Base-by-base conservation (phyloP, 2,113 vertebrate species). In the Rhizomys pruinosus region DNA sequence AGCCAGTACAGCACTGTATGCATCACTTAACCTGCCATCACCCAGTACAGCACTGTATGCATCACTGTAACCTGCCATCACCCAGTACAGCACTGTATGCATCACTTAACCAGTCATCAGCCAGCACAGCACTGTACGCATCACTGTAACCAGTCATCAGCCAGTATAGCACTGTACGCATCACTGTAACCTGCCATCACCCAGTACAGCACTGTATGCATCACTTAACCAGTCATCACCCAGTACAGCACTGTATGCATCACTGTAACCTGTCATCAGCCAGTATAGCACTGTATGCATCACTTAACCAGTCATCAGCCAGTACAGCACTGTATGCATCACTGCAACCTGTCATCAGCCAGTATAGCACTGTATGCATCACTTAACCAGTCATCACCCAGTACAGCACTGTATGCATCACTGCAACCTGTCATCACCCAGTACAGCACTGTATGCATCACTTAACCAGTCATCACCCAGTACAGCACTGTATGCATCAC, bases 181-280 rank as follows among this genome's bases (percentile, higher is more conserved):
- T 79, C 88, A 95, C 22, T 37, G 39, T 34, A 88, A 80, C 71
- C 42, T 79, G 89, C 64, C 64, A n/a, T n/a, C n/a, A n/a, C n/a
- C 47, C 47, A 59, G 11, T 61, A 94, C 90, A 87, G 85, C n/a
- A 8, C 37, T 11, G 84, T 34, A 3, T 42, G 66, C 9, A 3
- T 79, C 88, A 95, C 22, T 37, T 34, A 88, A 80, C 71, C 42
- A n/a, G n/a, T n/a, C n/a, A n/a, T n/a, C n/a, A n/a, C n/a, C 47
- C 47, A 59, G 11, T 61, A 94, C 90, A 87, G 85, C n/a, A 8
- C 37, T 11, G 84, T 34, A 3, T 42, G 66, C 9, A 3, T 79
- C 88, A 95, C 22, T 37, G 39, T 34, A 88, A 80, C 71, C 42
- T 79, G 89, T 69, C 64, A n/a, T n/a, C n/a, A n/a, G n/a, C 47